A percentile compares a stretch with the other conserved stretches of the same genome.
These are phyloP conservation scores for Drosophila neutralis DNA, from an alignment of 2,888 invertebrate species.

Conservation along the genomic window DNA sequence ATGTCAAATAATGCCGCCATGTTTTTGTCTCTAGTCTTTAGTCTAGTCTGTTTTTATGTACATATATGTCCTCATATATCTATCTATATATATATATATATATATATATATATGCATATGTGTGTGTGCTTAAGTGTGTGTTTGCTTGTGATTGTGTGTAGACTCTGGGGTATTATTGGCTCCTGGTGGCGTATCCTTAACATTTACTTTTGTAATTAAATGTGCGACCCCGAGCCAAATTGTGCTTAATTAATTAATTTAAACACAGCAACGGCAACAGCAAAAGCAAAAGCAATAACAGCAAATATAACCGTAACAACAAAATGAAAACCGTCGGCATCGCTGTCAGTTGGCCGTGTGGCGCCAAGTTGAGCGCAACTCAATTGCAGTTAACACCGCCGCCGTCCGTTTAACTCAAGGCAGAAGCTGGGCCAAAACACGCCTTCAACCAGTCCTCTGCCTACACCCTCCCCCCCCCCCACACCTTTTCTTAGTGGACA, in stretches of 20 bases:
- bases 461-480: neutral
- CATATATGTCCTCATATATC: neutral
- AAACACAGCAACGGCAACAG: constrained; percentile 39
- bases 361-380: constrained; percentile 67
- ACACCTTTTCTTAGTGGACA: neutral
- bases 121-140: neutral
- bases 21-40: neutral
- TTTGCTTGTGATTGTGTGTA: constrained; percentile 19
- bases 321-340: constrained; percentile 14
- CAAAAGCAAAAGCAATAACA: constrained; percentile 1
- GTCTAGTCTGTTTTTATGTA: neutral
- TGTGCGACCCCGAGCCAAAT: constrained; percentile 45
- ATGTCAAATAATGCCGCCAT: neutral
- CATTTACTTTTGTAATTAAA: constrained; percentile 72
- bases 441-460: neutral
- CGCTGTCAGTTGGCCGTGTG: constrained; percentile 63
- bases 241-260: constrained; percentile 75
- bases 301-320: neutral
- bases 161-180: constrained; percentile 59
- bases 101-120: neutral
- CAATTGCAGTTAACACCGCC: constrained; percentile 40
- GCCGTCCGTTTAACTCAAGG: constrained; percentile 12
- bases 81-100: neutral
- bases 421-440: constrained; percentile 2
- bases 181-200: constrained; percentile 64